Evolutionary conservation across 2,797 vertebrate genomes (phyloP).

Genomic region (Halcyon leucocephala): DNA sequence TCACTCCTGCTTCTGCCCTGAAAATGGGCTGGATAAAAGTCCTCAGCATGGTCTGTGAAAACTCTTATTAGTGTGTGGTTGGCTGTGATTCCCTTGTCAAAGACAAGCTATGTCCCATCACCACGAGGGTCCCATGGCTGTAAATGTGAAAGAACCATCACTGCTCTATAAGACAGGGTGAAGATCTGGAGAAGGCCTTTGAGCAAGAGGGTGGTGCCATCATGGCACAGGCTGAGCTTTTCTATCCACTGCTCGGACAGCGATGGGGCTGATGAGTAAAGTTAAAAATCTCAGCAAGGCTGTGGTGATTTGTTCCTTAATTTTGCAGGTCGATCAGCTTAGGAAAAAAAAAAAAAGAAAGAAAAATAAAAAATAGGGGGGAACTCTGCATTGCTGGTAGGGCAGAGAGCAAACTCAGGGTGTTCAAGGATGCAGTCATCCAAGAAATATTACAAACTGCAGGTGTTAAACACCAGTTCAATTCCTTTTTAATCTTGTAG

Average conservation of each 20-base stretch:
- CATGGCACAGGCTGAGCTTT: neutral
- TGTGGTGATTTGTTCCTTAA: neutral
- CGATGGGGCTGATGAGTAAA: neutral
- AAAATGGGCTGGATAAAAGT: neutral
- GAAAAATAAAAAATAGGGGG: neutral
- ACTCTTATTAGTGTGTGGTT: neutral
- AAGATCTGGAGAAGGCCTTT: neutral
- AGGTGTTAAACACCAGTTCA: neutral
- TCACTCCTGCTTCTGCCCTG: neutral
- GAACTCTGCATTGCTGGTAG: neutral
- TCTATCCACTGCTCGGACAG: neutral
- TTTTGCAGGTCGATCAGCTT: neutral
- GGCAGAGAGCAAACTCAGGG: accelerated
- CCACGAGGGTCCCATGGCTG: accelerated
- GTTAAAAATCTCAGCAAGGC: neutral
- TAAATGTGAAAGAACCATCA: neutral
- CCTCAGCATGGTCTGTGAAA: neutral
- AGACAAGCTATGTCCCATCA: neutral
- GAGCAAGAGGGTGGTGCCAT: neutral
- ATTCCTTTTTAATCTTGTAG: neutral
- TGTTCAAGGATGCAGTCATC: neutral
- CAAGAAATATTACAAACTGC: neutral
- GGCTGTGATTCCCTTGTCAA: neutral
- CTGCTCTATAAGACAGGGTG: neutral
- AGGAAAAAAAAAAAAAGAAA: neutral